phyloP scores from a whole-genome alignment of 2,888 invertebrate species.

The Ormyrus labotus region DNA sequence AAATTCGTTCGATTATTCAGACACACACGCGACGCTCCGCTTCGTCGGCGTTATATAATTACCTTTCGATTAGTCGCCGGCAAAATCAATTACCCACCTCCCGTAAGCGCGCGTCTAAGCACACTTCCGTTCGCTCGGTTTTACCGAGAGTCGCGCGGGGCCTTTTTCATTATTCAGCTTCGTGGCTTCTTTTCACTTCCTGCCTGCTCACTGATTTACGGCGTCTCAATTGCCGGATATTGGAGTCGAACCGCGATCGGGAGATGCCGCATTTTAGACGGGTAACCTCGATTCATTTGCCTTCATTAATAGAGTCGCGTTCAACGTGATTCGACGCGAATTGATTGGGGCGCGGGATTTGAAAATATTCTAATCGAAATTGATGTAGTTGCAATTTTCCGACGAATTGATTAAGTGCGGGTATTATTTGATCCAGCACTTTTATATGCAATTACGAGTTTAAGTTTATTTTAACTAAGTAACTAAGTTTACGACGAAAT shows the following conservation, averaged over 20 bases:
- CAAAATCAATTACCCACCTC: constrained; percentile 46
- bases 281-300: constrained; percentile 4
- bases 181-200: neutral
- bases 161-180: constrained; percentile 31
- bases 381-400: no score
- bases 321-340: no score
- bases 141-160: neutral
- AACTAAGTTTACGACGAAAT: no score
- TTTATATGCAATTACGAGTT: no score
- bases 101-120: neutral
- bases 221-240: constrained; percentile 28
- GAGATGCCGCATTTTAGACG: neutral
- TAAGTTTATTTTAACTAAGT: no score
- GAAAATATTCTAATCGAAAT: no score
- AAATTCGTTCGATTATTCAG: constrained; percentile 54
- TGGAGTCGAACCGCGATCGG: neutral
- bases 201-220: neutral
- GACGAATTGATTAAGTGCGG: no score
- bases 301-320: no score
- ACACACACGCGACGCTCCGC: neutral
- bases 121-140: constrained; percentile 44
- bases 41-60: constrained; percentile 30
- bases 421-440: no score
- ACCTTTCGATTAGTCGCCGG: constrained; percentile 53
- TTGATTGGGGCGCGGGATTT: no score